phyloP scores from a whole-genome alignment of 2,113 vertebrate species.

The Sander lucioperca region DNA sequence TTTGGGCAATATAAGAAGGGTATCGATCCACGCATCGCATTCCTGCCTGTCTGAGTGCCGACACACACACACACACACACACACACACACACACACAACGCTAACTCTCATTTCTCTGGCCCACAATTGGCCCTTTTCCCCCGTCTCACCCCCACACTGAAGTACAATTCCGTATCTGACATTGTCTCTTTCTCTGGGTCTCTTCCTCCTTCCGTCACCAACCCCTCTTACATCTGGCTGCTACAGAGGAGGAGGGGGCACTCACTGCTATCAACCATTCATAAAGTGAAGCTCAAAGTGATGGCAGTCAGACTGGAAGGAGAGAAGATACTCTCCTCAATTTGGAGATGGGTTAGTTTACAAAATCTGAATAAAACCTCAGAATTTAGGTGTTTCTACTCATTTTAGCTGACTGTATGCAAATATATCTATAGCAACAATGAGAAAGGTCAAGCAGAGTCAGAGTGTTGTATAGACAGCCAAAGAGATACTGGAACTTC shows the following conservation, averaged over 20 bases:
- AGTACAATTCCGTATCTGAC: constrained; percentile 19
- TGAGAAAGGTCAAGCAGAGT: constrained; percentile 9
- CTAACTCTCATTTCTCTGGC: constrained; percentile 40
- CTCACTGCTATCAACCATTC: constrained; percentile 63
- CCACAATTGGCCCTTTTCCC: constrained; percentile 7
- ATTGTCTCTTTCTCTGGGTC: neutral
- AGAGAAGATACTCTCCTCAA: constrained; percentile 17
- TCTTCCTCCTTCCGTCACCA: constrained; percentile 12
- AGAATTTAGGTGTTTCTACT: neutral
- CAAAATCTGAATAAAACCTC: constrained; percentile 23
- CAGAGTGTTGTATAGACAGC: neutral
- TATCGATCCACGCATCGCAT: constrained; percentile 60
- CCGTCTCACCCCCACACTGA: constrained; percentile 17
- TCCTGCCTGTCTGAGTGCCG: constrained; percentile 40
- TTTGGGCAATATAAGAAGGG: constrained; percentile 52
- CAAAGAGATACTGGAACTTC: neutral
- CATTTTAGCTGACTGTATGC: neutral
- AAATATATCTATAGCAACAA: neutral
- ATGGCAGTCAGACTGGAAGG: constrained; percentile 30
- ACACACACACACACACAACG: constrained; percentile 1
- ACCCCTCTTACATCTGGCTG: constrained; percentile 18
- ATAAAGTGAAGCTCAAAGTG: constrained; percentile 48
- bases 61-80: constrained; percentile 4
- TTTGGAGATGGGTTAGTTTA: constrained; percentile 32
- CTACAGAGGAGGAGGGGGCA: neutral